A percentile compares a stretch with the other conserved stretches of the same genome.
These are phyloP conservation scores for Enteromius paludinosus DNA, from an alignment of 2,797 vertebrate species.

Conservation along the genomic window DNA sequence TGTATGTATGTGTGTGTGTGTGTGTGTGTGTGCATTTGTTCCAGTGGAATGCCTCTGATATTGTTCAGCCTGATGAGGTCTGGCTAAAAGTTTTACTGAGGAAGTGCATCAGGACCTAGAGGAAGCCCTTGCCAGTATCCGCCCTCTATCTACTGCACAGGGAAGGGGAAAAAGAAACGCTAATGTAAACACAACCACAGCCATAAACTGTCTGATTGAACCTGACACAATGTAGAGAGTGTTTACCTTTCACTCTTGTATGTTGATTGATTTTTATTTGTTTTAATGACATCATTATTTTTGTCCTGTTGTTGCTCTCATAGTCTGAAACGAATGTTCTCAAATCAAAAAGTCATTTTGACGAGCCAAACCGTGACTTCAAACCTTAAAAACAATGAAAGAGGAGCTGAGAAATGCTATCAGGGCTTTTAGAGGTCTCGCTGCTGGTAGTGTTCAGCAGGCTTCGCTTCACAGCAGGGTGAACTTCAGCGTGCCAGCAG, in stretches of 20 bases:
- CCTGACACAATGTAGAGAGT: slow-evolving; percentile 65
- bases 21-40: slow-evolving; percentile 37
- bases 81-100: slow-evolving; percentile 70
- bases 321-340: slow-evolving; percentile 26
- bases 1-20: neutral
- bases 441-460: slow-evolving; percentile 35
- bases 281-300: slow-evolving; percentile 56
- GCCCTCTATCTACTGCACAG: slow-evolving; percentile 78
- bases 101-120: slow-evolving; percentile 82
- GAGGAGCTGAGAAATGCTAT: slow-evolving; percentile 4
- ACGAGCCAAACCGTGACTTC: neutral
- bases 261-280: slow-evolving; percentile 64
- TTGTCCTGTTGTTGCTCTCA: slow-evolving; percentile 12
- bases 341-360: neutral
- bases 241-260: slow-evolving; percentile 64
- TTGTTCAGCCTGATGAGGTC: slow-evolving; percentile 60
- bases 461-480: slow-evolving; percentile 48
- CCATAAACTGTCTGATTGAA: slow-evolving; percentile 53
- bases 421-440: slow-evolving; percentile 9
- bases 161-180: slow-evolving; percentile 72
- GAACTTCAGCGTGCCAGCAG: slow-evolving; percentile 41
- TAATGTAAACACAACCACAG: slow-evolving; percentile 53
- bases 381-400: slow-evolving; percentile 17
- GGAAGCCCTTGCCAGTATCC: slow-evolving; percentile 84
- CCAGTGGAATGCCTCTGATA: slow-evolving; percentile 65